Conservation (phyloP, 92 coral and sea anemone species). For the Palythoa grandiflora region DNA sequence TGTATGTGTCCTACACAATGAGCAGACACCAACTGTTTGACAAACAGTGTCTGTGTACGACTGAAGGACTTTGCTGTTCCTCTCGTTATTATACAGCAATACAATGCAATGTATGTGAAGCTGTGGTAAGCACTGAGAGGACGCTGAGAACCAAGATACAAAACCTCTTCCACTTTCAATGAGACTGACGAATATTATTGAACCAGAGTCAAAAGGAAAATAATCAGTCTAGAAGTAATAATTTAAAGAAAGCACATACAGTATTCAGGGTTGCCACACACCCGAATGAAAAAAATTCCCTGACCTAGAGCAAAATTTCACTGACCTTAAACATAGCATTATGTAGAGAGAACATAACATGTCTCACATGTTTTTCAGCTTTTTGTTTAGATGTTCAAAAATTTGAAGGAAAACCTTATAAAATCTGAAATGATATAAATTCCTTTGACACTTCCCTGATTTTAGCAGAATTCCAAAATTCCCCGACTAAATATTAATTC, state of each 20-base stretch:
- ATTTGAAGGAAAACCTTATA: too few relatives aligned
- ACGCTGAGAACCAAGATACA: not conserved
- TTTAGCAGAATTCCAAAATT: too few relatives aligned
- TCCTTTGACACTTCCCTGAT: too few relatives aligned
- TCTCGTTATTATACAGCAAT: slow-evolving; percentile 33
- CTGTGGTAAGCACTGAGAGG: slow-evolving; percentile 49
- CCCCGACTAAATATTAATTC: too few relatives aligned
- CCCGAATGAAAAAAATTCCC: too few relatives aligned
- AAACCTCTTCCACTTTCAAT: not conserved
- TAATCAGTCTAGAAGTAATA: not conserved
- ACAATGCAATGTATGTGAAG: slow-evolving; percentile 6
- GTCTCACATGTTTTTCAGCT: too few relatives aligned
- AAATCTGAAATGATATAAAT: too few relatives aligned
- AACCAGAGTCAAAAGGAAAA: not conserved
- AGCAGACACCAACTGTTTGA: slow-evolving; percentile 17
- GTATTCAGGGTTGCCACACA: too few relatives aligned
- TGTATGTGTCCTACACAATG: slow-evolving; percentile 12
- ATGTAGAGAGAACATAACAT: too few relatives aligned
- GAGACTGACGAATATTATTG: not conserved
- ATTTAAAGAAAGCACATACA: not conserved
- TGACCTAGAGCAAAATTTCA: too few relatives aligned
- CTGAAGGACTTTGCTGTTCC: slow-evolving; percentile 21
- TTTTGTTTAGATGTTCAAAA: too few relatives aligned
- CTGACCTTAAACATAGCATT: too few relatives aligned
- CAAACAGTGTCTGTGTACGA: slow-evolving; percentile 34